Conservation (phyloP, 2,113 vertebrate genomes). For the Nestor notabilis region DNA sequence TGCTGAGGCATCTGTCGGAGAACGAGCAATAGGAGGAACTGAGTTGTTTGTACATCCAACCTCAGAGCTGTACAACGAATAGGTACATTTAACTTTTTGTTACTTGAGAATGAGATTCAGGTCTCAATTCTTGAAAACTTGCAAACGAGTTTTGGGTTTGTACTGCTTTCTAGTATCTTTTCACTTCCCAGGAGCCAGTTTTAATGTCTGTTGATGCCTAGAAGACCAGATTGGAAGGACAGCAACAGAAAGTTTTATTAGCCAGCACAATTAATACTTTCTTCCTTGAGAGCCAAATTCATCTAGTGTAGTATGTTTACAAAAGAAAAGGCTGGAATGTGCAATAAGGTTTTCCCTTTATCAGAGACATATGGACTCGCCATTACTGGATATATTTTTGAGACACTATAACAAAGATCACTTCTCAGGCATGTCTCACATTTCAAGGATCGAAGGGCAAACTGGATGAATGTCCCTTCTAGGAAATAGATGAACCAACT, state of each 20-base stretch:
- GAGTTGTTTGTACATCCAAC: background rate
- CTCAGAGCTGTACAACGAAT: background rate
- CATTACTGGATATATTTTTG: constrained; percentile 66
- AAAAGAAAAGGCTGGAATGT: constrained; percentile 70
- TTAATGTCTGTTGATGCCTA: constrained; percentile 60
- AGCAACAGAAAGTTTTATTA: constrained; percentile 53
- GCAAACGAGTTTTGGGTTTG: constrained; percentile 4
- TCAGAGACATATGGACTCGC: constrained; percentile 70
- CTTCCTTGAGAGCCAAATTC: constrained; percentile 69
- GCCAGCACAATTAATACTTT: constrained; percentile 73
- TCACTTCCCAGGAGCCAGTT: constrained; percentile 67
- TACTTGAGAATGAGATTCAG: background rate
- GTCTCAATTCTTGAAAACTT: constrained; percentile 19
- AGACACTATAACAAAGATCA: constrained; percentile 62
- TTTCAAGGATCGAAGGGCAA: constrained; percentile 65
- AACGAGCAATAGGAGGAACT: background rate
- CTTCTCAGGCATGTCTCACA: constrained; percentile 58
- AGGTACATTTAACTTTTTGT: background rate
- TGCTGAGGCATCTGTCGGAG: constrained; percentile 18
- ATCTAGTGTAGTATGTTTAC: constrained; percentile 70
- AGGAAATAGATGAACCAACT: constrained; percentile 56
- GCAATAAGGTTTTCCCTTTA: constrained; percentile 70
- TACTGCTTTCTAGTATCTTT: constrained; percentile 25
- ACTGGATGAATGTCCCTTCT: constrained; percentile 54
- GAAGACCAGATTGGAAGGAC: constrained; percentile 64